These are phyloP conservation scores for Cenopis cana DNA, from an alignment of 2,888 invertebrate species.

Conservation along the genomic window DNA sequence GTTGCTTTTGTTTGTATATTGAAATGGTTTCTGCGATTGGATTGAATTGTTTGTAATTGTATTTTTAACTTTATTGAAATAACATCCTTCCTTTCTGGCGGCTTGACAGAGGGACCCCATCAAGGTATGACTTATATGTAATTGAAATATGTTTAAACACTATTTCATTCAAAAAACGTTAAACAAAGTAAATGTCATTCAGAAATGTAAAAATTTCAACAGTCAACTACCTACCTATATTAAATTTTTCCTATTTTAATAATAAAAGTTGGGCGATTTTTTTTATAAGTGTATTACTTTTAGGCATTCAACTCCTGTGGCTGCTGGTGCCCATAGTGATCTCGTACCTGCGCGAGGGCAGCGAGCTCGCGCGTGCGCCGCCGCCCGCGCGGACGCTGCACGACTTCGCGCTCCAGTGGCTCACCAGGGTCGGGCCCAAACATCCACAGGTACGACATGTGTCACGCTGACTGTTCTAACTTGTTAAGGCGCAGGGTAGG, in stretches of 20 bases:
- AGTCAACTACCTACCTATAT: no score
- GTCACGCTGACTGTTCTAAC: no score
- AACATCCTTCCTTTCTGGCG: slow-evolving; percentile 11
- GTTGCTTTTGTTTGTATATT: no score
- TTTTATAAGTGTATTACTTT: slow-evolving; percentile 31
- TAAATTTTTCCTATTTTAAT: no score
- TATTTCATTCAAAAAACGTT: no score
- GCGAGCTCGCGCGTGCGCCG: slow-evolving; percentile 75
- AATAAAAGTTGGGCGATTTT: no score
- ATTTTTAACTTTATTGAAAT: neutral
- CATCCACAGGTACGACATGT: slow-evolving; percentile 89
- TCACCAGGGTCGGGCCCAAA: slow-evolving; percentile 96
- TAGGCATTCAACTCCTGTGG: slow-evolving; percentile 95
- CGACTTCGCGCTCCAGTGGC: slow-evolving; percentile 94
- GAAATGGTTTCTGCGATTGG: no score
- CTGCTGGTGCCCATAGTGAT: slow-evolving; percentile 96
- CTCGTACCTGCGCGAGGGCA: slow-evolving; percentile 91
- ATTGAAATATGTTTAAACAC: no score
- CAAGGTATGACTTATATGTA: slow-evolving; percentile 39
- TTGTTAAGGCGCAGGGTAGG: no score
- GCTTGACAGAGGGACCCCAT: slow-evolving; percentile 32
- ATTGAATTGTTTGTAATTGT: no score
- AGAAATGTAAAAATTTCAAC: no score
- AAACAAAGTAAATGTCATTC: no score
- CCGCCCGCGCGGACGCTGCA: slow-evolving; percentile 90